Evolutionary conservation across 2,113 vertebrate species (phyloP).

Genomic region (Capreolus pygargus): DNA sequence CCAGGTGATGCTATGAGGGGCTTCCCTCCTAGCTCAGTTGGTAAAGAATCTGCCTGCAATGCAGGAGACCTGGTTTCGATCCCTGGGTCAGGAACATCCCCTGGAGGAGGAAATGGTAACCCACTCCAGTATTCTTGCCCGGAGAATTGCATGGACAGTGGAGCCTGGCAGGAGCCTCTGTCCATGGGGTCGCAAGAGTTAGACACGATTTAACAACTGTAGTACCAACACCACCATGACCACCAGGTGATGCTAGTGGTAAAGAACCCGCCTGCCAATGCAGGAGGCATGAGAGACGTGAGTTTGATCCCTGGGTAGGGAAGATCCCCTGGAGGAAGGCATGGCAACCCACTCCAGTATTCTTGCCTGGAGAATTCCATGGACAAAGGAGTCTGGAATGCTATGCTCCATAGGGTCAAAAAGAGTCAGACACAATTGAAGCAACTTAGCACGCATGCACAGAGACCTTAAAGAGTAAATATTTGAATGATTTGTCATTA

Average conservation of each 20-base stretch:
- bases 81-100: not conserved
- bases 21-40: not conserved
- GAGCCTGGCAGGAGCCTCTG: not conserved
- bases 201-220: not conserved
- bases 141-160: not conserved
- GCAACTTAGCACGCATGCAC: fast-evolving
- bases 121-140: not conserved
- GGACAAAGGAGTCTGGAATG: not conserved
- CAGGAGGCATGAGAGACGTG: not conserved
- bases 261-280: not conserved
- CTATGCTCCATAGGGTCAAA: not conserved
- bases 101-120: not conserved
- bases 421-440: not conserved
- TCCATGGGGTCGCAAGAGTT: not conserved
- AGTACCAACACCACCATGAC: not conserved
- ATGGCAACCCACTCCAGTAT: not conserved
- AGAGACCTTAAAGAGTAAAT: not conserved
- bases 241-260: not conserved
- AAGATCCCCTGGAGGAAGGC: not conserved
- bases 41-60: not conserved
- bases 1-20: not conserved
- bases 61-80: not conserved
- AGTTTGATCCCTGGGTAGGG: not conserved
- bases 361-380: not conserved
- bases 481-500: not conserved